Base-by-base conservation (phyloP, 2,113 vertebrate genomes). In the Falcunculus frontatus region DNA sequence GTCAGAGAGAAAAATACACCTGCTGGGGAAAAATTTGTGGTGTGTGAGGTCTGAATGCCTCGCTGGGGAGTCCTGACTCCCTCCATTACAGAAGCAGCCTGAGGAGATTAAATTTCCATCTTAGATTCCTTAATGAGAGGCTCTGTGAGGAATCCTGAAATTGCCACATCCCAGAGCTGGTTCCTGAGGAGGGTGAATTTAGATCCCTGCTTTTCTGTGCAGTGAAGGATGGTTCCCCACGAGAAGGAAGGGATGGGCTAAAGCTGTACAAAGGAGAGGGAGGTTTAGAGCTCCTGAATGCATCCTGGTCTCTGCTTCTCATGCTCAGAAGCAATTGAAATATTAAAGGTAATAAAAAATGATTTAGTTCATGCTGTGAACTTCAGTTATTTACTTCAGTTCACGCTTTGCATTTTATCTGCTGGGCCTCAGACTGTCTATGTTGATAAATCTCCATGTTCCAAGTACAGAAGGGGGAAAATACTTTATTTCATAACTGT, bases 371-470 rank as follows among this genome's bases (percentile, higher is more conserved):
- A 83, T 73, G 77, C 90, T 97, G 95, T 87, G 96, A 95, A 87
- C 93, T 93, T 97, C 93, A 91, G 93, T 97, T 95, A 92, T 96
- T 96, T 96, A 96, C 90, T 95, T 96, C 94, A 93, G 84, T 87
- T 95, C 93, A 89, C 2, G 17, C 83, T 95, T 97, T 94, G 77
- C 92, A 90, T 96, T 95, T 96, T 95, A 95, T 95, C 96, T 96
- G 91, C 91, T 87, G 93, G 93, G 90, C 76, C 90, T 97, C 83
- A 84, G 77, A 94, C 86, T 96, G 82, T 95, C 96, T 93, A 1
- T 88, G 92, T 83, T 95, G 95, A 95, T 96, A 97, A 96, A 96
- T 96, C 94, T 89, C 72, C 41, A 20, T 87, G 84, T 95, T 94
- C 83, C 84, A 85, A 96, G 90, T 87, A 68, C 63, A 94, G 95